Evolutionary conservation across 2,113 vertebrate genomes (phyloP), one percentile per base, ranked within the genome.

Genomic region (Tringa solitaria): DNA sequence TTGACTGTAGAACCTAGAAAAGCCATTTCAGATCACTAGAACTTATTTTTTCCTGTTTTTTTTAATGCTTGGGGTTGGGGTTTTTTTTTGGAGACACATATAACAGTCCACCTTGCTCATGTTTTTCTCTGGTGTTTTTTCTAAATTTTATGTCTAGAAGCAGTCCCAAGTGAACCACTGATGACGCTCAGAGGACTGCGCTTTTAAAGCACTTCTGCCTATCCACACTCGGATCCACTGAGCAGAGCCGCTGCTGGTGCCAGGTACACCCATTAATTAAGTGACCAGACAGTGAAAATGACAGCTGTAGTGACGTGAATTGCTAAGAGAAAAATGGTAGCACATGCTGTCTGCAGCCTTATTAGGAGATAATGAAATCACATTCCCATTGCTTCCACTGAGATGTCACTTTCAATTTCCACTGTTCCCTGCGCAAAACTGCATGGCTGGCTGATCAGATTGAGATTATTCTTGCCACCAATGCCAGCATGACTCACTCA

Each of bases 341-440:
- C 77, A 23, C 85, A 57, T 90, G 57, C 70, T 94, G 87, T 95
- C 86, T 96, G 93, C 94, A 94, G 77, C 70, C 75, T 88, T 91
- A 88, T 93, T 94, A 92, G 69, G 39, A 74, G 78, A 53, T 95
- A 97, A 97, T 93, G 82, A 89, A 91, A 97, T 94, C 90, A 95
- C 87, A 91, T 87, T 93, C 81, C 82, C 94, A 90, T 95, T 86
- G 87, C 75, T 68, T 93, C 75, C 61, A 63, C 80, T 32, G 28
- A 92, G 87, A 88, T 83, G 95, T 96, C 96, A 94, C 54, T 93
- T 96, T 48, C 69, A 96, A 94, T 97, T 97, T 96, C 93, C 93
- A 89, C 57, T 69, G 72, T 56, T 95, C 69, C 64, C n/a, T 94
- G 64, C 75, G 73, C 89, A 93, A 87, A 89, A 94, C 84, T 6